phyloP scores from a whole-genome alignment of 1,140 invertebrate genomes.

The Patella vulgata region DNA sequence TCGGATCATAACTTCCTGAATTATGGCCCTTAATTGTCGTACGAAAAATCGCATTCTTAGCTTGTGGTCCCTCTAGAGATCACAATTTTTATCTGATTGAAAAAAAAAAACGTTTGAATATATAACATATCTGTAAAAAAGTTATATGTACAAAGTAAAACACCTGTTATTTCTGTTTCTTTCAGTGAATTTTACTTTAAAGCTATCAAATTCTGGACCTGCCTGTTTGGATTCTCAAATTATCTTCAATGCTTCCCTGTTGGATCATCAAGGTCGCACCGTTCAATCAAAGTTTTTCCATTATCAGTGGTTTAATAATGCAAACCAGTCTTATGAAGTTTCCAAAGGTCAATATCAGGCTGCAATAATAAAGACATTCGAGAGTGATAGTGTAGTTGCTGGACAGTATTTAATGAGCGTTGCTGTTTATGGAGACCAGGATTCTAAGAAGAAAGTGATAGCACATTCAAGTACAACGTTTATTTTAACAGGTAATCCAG shows the following conservation, averaged over 20 bases:
- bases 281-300: not conserved
- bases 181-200: conserved; percentile 6
- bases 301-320: conserved; percentile 3
- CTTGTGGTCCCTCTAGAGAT: too few relatives aligned
- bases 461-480: not conserved
- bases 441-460: not conserved
- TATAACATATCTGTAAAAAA: too few relatives aligned
- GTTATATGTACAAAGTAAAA: too few relatives aligned
- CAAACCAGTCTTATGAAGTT: not conserved
- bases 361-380: not conserved
- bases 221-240: conserved; percentile 5
- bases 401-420: conserved; percentile 9
- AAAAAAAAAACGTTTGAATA: too few relatives aligned
- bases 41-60: too few relatives aligned
- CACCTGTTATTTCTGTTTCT: too few relatives aligned
- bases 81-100: too few relatives aligned
- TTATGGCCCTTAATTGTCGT: too few relatives aligned
- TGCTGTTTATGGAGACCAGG: not conserved
- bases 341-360: not conserved
- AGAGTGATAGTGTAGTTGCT: not conserved
- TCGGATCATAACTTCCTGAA: too few relatives aligned
- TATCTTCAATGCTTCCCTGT: not conserved
- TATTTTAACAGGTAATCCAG: conserved; percentile 9
- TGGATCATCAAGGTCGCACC: not conserved
- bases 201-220: not conserved